Evolutionary conservation across 2,888 invertebrate species (phyloP).

Genomic region (Heliconius ismenius): DNA sequence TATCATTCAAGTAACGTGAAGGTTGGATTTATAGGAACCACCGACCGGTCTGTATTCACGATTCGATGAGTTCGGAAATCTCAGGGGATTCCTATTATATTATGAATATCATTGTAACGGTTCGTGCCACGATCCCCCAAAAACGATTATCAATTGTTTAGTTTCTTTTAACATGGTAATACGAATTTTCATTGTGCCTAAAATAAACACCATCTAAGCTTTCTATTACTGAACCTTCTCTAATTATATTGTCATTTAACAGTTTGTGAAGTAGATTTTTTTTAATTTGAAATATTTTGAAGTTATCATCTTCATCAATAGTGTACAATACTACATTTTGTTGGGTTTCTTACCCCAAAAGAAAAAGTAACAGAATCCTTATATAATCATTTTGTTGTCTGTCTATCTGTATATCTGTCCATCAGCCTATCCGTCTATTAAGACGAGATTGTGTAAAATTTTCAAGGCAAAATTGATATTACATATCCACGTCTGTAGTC

Average conservation of each 20-base stretch:
- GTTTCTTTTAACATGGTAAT: conserved; percentile 9
- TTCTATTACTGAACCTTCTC: not conserved
- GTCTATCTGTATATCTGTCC: too few relatives aligned
- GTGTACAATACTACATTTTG: too few relatives aligned
- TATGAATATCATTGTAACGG: conserved; percentile 42
- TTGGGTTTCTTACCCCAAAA: too few relatives aligned
- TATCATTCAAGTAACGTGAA: conserved; percentile 70
- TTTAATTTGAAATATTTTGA: too few relatives aligned
- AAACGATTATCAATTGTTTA: conserved; percentile 21
- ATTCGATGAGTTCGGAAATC: conserved; percentile 61
- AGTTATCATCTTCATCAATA: too few relatives aligned
- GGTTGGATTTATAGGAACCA: conserved; percentile 63
- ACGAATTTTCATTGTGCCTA: not conserved
- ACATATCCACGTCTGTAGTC: not conserved
- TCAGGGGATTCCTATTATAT: conserved; percentile 51
- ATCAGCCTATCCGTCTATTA: too few relatives aligned
- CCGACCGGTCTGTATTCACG: conserved; percentile 63
- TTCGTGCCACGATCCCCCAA: conserved; percentile 11
- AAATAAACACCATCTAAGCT: not conserved
- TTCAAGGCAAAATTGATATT: not conserved
- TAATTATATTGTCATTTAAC: not conserved
- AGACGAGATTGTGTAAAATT: not conserved
- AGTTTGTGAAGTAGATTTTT: too few relatives aligned
- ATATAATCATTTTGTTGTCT: too few relatives aligned
- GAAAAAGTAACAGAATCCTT: too few relatives aligned